phyloP scores from a whole-genome alignment of 2,797 vertebrate species.

The Syngnathus rostellatus region DNA sequence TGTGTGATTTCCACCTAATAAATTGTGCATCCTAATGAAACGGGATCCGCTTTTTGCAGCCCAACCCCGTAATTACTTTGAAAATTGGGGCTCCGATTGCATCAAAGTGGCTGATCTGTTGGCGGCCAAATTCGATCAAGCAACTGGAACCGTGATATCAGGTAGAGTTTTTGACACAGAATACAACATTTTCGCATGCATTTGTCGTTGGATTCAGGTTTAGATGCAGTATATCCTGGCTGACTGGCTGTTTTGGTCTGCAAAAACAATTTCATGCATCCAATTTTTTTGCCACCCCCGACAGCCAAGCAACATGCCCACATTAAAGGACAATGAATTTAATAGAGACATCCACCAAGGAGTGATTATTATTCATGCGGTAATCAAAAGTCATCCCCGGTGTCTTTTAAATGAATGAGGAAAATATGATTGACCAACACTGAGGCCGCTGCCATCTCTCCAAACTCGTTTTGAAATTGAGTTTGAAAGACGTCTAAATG shows the following conservation, averaged over 20 bases:
- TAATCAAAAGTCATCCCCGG: constrained; percentile 62
- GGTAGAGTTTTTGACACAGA: background rate
- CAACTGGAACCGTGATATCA: background rate
- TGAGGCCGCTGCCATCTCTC: constrained; percentile 48
- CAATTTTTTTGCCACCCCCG: constrained; percentile 18
- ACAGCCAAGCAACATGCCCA: constrained; percentile 46
- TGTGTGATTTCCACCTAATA: background rate
- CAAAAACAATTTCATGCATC: constrained; percentile 44
- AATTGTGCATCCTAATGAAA: constrained; percentile 9
- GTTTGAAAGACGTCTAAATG: constrained; percentile 52
- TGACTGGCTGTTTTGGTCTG: constrained; percentile 52
- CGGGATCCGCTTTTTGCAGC: constrained; percentile 7
- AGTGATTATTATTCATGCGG: constrained; percentile 67
- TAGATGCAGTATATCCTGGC: constrained; percentile 26
- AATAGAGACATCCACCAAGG: constrained; percentile 38
- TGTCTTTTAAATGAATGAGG: constrained; percentile 62
- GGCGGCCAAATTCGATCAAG: constrained; percentile 16
- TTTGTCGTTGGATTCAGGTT: constrained; percentile 4
- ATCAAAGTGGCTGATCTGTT: constrained; percentile 24
- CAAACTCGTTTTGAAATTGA: constrained; percentile 58
- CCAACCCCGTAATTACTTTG: constrained; percentile 34
- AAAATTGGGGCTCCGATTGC: constrained; percentile 25
- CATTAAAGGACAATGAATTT: constrained; percentile 53
- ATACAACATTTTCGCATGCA: background rate
- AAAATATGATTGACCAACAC: constrained; percentile 65